These are phyloP conservation scores for Percina caprodes DNA, from an alignment of 2,113 vertebrate genomes.

Conservation along the genomic window DNA sequence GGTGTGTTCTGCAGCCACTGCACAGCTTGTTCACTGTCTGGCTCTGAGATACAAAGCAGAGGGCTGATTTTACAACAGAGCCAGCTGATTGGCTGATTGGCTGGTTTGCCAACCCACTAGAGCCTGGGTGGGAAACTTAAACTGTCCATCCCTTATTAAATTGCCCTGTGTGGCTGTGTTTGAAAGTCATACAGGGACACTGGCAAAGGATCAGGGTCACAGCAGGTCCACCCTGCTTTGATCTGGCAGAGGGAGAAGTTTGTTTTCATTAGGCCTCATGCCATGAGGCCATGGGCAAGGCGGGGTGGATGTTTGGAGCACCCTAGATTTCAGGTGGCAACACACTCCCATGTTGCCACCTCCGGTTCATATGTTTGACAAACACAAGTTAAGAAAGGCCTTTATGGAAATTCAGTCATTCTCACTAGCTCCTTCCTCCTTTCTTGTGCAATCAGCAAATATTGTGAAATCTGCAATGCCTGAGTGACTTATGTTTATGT, in stretches of 20 bases:
- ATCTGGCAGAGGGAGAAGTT: slow-evolving; percentile 68
- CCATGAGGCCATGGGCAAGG: slow-evolving; percentile 55
- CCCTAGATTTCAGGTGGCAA: slow-evolving; percentile 59
- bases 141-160: slow-evolving; percentile 81
- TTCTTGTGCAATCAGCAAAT: slow-evolving; percentile 43
- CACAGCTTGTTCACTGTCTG: slow-evolving; percentile 46
- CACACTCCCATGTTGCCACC: slow-evolving; percentile 18
- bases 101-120: slow-evolving; percentile 39
- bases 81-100: slow-evolving; percentile 32
- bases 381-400: slow-evolving; percentile 14
- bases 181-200: slow-evolving; percentile 81
- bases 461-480: slow-evolving; percentile 2
- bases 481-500: slow-evolving; percentile 13
- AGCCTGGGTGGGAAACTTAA: slow-evolving; percentile 74
- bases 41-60: slow-evolving; percentile 64
- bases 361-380: slow-evolving; percentile 46
- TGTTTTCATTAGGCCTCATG: slow-evolving; percentile 72
- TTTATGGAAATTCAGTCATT: slow-evolving; percentile 9
- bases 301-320: slow-evolving; percentile 23
- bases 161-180: slow-evolving; percentile 69
- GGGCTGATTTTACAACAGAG: slow-evolving; percentile 74
- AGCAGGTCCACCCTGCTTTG: slow-evolving; percentile 72
- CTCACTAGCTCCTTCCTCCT: background rate
- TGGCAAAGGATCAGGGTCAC: slow-evolving; percentile 61
- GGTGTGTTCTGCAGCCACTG: slow-evolving; percentile 41